These are phyloP conservation scores for Orthonevra nobilis DNA, from an alignment of 2,888 invertebrate species.

Conservation along the genomic window DNA sequence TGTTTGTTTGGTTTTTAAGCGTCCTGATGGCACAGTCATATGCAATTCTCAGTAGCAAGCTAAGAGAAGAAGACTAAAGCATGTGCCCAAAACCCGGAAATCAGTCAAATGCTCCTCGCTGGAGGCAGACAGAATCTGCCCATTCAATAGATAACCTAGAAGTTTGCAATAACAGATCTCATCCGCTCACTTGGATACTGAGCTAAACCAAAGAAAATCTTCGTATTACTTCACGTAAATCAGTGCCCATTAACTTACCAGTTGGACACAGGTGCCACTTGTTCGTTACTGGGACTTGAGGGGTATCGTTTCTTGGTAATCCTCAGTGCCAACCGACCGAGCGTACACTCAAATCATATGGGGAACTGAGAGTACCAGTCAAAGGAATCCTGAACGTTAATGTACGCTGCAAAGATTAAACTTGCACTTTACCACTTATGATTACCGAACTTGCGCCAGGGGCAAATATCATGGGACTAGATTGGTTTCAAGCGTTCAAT, in stretches of 20 bases:
- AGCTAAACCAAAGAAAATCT: neutral
- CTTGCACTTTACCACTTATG: slow-evolving; percentile 3
- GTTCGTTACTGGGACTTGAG: slow-evolving; percentile 1
- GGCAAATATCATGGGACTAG: slow-evolving; percentile 4
- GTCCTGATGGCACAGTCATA: neutral
- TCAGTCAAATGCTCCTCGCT: no score
- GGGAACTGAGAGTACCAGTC: neutral
- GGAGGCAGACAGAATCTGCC: neutral
- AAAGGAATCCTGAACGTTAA: neutral
- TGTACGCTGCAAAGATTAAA: neutral
- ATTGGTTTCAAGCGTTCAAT: slow-evolving; percentile 13
- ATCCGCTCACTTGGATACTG: neutral
- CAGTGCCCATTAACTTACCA: slow-evolving; percentile 9
- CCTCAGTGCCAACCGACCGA: neutral
- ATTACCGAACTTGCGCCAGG: neutral
- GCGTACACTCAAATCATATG: neutral
- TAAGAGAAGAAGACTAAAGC: neutral
- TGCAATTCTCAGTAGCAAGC: neutral
- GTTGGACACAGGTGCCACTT: slow-evolving; percentile 14
- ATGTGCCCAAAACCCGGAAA: neutral
- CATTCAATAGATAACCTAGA: slow-evolving; percentile 1
- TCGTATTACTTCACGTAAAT: slow-evolving; percentile 19
- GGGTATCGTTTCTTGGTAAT: neutral
- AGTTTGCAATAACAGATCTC: neutral
- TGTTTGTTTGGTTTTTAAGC: neutral